Conservation (phyloP, 2,113 vertebrate genomes). For the Epinephelus fuscoguttatus region DNA sequence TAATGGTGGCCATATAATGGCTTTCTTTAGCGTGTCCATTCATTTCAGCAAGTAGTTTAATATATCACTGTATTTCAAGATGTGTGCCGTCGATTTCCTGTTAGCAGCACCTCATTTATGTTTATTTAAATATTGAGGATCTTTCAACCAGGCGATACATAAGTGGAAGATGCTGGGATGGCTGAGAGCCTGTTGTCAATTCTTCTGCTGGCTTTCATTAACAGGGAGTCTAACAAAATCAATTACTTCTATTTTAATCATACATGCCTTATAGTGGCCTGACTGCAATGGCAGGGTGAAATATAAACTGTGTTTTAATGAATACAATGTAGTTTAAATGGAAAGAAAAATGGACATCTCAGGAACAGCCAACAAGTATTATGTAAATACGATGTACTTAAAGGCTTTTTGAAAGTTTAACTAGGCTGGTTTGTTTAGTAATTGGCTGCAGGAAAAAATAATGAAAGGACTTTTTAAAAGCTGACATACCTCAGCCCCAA, state of each 20-base stretch:
- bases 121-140: conserved; percentile 76
- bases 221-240: conserved; percentile 59
- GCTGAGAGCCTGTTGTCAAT: conserved; percentile 54
- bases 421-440: neutral
- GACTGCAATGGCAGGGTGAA: neutral
- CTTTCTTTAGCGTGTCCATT: conserved; percentile 45
- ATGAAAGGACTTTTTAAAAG: neutral
- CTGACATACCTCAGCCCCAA: no score
- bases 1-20: conserved; percentile 62
- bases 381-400: neutral
- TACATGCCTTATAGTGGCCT: conserved; percentile 22
- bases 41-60: conserved; percentile 53
- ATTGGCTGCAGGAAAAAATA: neutral
- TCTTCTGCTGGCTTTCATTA: conserved; percentile 63
- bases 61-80: conserved; percentile 56
- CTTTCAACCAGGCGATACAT: conserved; percentile 48
- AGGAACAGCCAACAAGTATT: neutral
- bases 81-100: conserved; percentile 63
- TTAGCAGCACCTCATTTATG: conserved; percentile 60
- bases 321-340: conserved; percentile 19
- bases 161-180: conserved; percentile 47
- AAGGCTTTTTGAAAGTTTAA: neutral
- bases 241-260: conserved; percentile 66
- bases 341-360: neutral
- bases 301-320: conserved; percentile 8